phyloP scores from a whole-genome alignment of 2,113 vertebrate genomes.

The Corydoras sp. region DNA sequence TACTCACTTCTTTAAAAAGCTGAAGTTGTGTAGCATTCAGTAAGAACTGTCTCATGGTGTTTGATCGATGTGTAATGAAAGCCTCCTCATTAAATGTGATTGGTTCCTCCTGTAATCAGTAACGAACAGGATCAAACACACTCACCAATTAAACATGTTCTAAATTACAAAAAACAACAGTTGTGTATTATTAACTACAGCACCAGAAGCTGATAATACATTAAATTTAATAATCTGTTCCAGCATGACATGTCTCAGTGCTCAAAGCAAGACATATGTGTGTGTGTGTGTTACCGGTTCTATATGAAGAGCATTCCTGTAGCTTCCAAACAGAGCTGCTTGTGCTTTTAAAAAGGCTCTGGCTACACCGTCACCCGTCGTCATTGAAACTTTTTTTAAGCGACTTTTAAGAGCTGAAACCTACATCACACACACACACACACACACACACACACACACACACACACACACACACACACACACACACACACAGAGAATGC shows the following conservation, averaged over 20 bases:
- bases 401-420: constrained; percentile 88
- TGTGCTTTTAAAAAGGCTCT: constrained; percentile 92
- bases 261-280: not conserved
- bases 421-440: constrained; percentile 58
- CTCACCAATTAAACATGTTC: too few relatives aligned
- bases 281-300: constrained; percentile 73
- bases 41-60: constrained; percentile 90
- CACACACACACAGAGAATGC: constrained; percentile 11
- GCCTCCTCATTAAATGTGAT: constrained; percentile 91
- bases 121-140: not conserved
- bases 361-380: constrained; percentile 88
- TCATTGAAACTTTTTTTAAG: constrained; percentile 89
- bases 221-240: too few relatives aligned
- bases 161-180: too few relatives aligned
- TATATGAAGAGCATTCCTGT: constrained; percentile 88
- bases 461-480: constrained; percentile 48
- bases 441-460: too few relatives aligned
- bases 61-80: constrained; percentile 87
- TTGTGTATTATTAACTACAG: too few relatives aligned
- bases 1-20: constrained; percentile 88
- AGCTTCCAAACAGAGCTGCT: constrained; percentile 90
- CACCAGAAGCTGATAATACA: too few relatives aligned
- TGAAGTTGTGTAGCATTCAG: constrained; percentile 94
- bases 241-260: too few relatives aligned
- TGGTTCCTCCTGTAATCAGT: constrained; percentile 75